Conservation (phyloP, 2,113 vertebrate species). For the Choloepus hoffmanni region DNA sequence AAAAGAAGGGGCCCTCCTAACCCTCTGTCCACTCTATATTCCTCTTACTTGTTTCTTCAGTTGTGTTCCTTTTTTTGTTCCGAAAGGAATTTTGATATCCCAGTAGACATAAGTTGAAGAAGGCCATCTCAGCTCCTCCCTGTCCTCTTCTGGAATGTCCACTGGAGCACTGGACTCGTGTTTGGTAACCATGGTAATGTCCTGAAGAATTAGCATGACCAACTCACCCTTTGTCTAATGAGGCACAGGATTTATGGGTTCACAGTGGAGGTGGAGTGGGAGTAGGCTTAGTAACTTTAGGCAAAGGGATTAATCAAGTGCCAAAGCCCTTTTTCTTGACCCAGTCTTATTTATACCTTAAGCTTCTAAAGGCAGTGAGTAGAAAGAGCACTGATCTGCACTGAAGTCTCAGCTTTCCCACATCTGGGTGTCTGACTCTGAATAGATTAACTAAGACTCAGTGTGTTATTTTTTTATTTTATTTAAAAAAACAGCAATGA, state of each 20-base stretch:
- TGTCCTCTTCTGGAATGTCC: constrained; percentile 51
- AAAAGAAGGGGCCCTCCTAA: neutral
- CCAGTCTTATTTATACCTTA: neutral
- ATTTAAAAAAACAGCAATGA: neutral
- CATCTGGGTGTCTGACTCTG: constrained; percentile 18
- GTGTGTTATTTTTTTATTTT: neutral
- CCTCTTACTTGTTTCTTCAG: constrained; percentile 75
- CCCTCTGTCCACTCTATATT: neutral
- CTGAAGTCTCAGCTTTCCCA: constrained; percentile 40
- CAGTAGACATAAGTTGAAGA: constrained; percentile 87
- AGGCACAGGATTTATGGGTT: constrained; percentile 55
- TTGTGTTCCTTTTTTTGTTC: constrained; percentile 75
- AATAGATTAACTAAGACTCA: neutral
- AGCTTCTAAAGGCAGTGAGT: constrained; percentile 26
- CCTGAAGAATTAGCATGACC: constrained; percentile 13
- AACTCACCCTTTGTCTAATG: constrained; percentile 40
- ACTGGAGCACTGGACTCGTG: constrained; percentile 28
- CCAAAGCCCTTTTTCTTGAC: neutral
- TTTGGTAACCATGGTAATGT: constrained; percentile 78
- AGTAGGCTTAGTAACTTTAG: constrained; percentile 13
- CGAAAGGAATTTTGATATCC: constrained; percentile 88
- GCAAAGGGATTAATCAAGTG: constrained; percentile 17
- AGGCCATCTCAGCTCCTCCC: constrained; percentile 84
- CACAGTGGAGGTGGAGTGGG: neutral
- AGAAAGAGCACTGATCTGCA: neutral